Conservation (phyloP, 2,888 invertebrate genomes). For the Dexiosoma caninum region DNA sequence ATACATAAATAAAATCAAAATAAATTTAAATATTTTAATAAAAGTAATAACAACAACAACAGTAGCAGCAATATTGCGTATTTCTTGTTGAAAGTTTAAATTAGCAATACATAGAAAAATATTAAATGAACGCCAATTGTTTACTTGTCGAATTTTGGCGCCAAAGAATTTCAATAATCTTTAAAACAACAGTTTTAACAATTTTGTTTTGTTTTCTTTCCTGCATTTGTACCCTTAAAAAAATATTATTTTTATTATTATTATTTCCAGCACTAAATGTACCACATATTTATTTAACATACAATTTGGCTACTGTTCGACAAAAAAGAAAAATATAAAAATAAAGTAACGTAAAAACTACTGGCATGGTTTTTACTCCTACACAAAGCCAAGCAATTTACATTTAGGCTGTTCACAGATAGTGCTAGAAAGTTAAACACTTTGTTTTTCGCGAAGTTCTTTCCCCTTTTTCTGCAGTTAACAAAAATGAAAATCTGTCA, state of each 20-base stretch:
- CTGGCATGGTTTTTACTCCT: conserved; percentile 10
- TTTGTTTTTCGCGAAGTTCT: neutral
- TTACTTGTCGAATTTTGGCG: conserved; percentile 35
- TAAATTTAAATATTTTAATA: conserved; percentile 6
- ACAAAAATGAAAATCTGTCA: no score
- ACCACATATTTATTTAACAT: conserved; percentile 53
- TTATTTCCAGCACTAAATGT: conserved; percentile 1
- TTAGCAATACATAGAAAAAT: neutral
- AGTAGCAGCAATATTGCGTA: neutral
- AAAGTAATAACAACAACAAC: neutral
- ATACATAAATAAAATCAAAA: conserved; percentile 1
- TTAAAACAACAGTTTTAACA: conserved; percentile 16
- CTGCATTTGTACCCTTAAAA: neutral
- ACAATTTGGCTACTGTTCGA: conserved; percentile 52
- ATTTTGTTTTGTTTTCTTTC: neutral
- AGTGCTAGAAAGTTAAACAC: neutral
- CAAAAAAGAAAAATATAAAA: neutral
- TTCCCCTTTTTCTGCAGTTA: neutral
- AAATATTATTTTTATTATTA: conserved; percentile 23
- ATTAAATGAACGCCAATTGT: neutral
- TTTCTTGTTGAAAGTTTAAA: conserved; percentile 11
- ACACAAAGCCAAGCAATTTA: conserved; percentile 10
- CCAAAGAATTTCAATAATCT: conserved; percentile 40
- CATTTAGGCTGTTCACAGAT: conserved; percentile 5
- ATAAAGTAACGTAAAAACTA: neutral